A percentile compares a stretch with the other conserved stretches of the same genome.
Conservation (phyloP, 2,888 invertebrate genomes). For the Synanthedon myopaeformis region DNA sequence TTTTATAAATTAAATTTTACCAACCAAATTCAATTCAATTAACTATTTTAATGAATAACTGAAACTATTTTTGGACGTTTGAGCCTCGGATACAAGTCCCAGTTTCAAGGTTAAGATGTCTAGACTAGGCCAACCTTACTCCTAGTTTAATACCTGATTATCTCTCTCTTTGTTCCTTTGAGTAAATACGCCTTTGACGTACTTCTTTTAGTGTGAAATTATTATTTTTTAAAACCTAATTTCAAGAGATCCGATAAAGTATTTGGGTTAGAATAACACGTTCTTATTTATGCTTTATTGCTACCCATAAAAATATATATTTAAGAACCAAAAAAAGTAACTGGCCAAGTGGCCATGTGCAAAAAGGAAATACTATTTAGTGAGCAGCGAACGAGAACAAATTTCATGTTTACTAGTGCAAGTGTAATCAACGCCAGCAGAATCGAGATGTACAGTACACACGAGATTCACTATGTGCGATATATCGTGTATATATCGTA, state of each 20-base stretch:
- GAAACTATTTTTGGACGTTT: neutral
- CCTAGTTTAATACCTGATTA: neutral
- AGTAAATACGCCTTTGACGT: neutral
- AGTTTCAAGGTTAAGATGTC: neutral
- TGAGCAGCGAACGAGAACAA: constrained; percentile 24
- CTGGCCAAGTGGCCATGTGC: neutral
- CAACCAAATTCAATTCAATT: too few species aligned
- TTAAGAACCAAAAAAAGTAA: too few species aligned
- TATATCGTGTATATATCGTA: too few species aligned
- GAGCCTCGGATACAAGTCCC: neutral
- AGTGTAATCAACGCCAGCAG: constrained; percentile 18
- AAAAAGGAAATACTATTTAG: constrained; percentile 47
- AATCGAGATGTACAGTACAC: too few species aligned
- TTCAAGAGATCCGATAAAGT: too few species aligned
- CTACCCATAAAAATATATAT: too few species aligned
- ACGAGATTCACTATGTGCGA: too few species aligned
- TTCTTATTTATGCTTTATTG: too few species aligned
- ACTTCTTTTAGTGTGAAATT: neutral
- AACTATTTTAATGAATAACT: neutral
- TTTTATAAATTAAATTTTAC: too few species aligned
- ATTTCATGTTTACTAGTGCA: constrained; percentile 56
- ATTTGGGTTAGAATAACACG: too few species aligned
- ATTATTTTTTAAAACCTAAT: too few species aligned
- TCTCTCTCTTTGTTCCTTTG: neutral
- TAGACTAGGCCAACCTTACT: neutral